These are phyloP conservation scores for Cyaniris semiargus DNA, from an alignment of 2,888 invertebrate genomes.

Conservation along the genomic window DNA sequence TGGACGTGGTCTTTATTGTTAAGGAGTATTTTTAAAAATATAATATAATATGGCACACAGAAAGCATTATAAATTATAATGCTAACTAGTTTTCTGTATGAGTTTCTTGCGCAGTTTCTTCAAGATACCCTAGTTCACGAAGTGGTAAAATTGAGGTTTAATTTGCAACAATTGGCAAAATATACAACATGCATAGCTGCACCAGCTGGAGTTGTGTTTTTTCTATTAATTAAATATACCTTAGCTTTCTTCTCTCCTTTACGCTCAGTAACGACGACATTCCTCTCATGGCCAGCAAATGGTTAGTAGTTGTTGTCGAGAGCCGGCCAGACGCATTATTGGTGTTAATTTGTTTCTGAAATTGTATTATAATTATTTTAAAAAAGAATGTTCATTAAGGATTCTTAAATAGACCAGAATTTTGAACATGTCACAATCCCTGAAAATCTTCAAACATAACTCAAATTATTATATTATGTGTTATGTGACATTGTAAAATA, in stretches of 20 bases:
- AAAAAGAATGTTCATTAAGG: neutral
- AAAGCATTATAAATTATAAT: no score
- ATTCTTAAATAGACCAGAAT: neutral
- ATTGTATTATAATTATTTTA: slow-evolving; percentile 27
- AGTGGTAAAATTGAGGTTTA: no score
- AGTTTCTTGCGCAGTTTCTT: no score
- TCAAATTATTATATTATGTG: no score
- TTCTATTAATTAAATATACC: slow-evolving; percentile 48
- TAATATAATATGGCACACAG: no score
- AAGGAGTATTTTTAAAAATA: no score
- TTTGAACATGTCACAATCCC: neutral
- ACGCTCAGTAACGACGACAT: slow-evolving; percentile 63
- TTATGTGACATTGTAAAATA: neutral
- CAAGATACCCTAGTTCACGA: no score
- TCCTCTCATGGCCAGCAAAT: slow-evolving; percentile 65
- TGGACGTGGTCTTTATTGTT: no score
- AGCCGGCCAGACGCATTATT: slow-evolving; percentile 54
- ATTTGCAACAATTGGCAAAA: no score
- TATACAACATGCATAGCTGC: no score
- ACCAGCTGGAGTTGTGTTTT: no score
- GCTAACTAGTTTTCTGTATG: no score
- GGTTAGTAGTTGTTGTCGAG: slow-evolving; percentile 64
- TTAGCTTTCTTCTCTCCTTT: slow-evolving; percentile 65
- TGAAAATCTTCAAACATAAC: neutral
- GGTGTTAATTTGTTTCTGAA: slow-evolving; percentile 63